These are phyloP conservation scores for Phthorimaea operculella DNA, from an alignment of 1,140 invertebrate genomes.

Conservation along the genomic window DNA sequence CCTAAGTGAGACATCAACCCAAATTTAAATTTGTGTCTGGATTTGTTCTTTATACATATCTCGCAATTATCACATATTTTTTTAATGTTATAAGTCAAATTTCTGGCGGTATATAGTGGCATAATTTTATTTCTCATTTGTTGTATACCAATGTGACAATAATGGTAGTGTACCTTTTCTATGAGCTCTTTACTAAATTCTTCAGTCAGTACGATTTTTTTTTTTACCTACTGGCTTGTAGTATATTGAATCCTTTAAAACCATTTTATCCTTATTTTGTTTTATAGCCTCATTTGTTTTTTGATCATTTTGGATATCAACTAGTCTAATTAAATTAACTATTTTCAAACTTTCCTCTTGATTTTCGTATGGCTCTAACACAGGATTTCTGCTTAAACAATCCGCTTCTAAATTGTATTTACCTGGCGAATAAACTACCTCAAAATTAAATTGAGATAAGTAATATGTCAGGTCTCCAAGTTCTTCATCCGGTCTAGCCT, in stretches of 20 bases:
- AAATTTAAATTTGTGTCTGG: slow-evolving; percentile 12
- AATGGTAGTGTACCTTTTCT: slow-evolving; percentile 6
- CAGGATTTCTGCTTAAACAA: slow-evolving; percentile 32
- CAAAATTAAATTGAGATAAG: slow-evolving; percentile 21
- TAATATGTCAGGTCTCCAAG: slow-evolving; percentile 19
- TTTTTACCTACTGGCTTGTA: slow-evolving; percentile 9
- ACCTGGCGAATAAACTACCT: slow-evolving; percentile 21
- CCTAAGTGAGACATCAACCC: slow-evolving; percentile 29
- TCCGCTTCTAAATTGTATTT: slow-evolving; percentile 43
- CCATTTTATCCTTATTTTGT: slow-evolving; percentile 11
- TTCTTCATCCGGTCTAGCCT: slow-evolving; percentile 29
- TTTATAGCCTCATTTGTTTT: slow-evolving; percentile 15
- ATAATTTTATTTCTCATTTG: slow-evolving; percentile 13
- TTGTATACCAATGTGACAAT: slow-evolving; percentile 11
- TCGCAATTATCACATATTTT: slow-evolving; percentile 17
- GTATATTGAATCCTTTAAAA: slow-evolving; percentile 17
- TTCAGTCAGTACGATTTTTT: slow-evolving; percentile 13
- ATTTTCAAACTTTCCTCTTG: slow-evolving; percentile 19
- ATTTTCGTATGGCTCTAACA: slow-evolving; percentile 17
- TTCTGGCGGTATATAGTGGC: slow-evolving; percentile 10
- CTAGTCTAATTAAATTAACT: slow-evolving; percentile 18
- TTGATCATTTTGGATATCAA: slow-evolving; percentile 20
- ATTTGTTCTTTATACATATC: slow-evolving; percentile 19
- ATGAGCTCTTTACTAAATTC: slow-evolving; percentile 12
- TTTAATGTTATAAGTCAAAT: slow-evolving; percentile 13